These are phyloP conservation scores for Drosophila sulfurigaster DNA, from an alignment of 1,140 invertebrate species.

Conservation along the genomic window DNA sequence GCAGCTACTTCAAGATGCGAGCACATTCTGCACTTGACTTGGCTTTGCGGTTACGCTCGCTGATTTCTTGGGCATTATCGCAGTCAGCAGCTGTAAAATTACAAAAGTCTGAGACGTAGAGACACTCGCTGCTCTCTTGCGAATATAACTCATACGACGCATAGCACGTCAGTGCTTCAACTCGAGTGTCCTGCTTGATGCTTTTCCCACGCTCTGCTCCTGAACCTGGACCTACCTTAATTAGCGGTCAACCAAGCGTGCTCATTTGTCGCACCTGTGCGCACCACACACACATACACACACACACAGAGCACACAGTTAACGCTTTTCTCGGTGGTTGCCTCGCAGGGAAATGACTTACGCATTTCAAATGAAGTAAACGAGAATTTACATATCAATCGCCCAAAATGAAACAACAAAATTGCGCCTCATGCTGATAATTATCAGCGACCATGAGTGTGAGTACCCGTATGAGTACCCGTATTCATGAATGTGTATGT, in stretches of 20 bases:
- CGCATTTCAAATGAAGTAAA: slow-evolving; percentile 70
- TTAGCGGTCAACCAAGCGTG: slow-evolving; percentile 63
- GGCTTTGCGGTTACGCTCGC: slow-evolving; percentile 65
- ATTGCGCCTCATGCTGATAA: slow-evolving; percentile 73
- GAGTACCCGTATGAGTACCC: slow-evolving; percentile 18
- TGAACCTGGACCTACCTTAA: slow-evolving; percentile 63
- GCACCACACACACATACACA: background rate
- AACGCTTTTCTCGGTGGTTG: slow-evolving; percentile 46
- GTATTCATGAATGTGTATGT: background rate
- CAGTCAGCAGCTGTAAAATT: slow-evolving; percentile 77
- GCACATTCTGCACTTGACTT: slow-evolving; percentile 41
- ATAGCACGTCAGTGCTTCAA: background rate
- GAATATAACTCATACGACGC: slow-evolving; percentile 51
- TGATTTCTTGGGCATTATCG: slow-evolving; percentile 58
- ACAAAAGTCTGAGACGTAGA: slow-evolving; percentile 38
- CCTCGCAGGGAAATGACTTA: slow-evolving; percentile 52
- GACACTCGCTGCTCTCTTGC: slow-evolving; percentile 6
- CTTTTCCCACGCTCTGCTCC: slow-evolving; percentile 26
- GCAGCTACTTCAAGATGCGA: slow-evolving; percentile 23
- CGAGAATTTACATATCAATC: slow-evolving; percentile 77
- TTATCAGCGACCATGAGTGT: slow-evolving; percentile 52
- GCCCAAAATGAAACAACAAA: slow-evolving; percentile 45
- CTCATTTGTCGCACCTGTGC: slow-evolving; percentile 64
- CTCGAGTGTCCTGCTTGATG: background rate
- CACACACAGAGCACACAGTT: slow-evolving; percentile 4